phyloP scores from a whole-genome alignment of 2,888 invertebrate species.

The Aphodius sticticus region DNA sequence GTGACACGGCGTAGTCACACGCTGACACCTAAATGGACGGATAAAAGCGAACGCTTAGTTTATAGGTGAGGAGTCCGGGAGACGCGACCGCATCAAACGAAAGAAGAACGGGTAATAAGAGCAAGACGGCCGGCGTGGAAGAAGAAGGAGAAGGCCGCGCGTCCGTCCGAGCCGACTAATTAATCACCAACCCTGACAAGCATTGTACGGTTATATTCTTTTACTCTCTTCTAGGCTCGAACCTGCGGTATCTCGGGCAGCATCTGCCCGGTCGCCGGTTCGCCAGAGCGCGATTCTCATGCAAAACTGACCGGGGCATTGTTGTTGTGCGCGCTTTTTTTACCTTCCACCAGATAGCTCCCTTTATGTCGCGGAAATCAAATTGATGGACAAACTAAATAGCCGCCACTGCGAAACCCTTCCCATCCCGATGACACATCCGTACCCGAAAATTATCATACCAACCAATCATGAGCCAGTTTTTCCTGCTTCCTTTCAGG shows the following conservation, averaged over 20 bases:
- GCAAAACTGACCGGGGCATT: conserved; percentile 48
- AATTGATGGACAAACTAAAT: conserved; percentile 7
- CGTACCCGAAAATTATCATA: no score
- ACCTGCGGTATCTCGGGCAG: conserved; percentile 41
- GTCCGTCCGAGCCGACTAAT: conserved; percentile 44
- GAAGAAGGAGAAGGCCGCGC: conserved; percentile 34
- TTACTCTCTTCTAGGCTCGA: conserved; percentile 7
- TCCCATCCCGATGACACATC: not conserved
- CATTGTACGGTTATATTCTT: conserved; percentile 44
- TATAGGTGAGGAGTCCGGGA: conserved; percentile 21
- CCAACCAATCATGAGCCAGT: not conserved
- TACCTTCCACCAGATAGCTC: conserved; percentile 16
- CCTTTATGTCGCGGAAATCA: not conserved
- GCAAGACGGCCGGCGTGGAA: conserved; percentile 43
- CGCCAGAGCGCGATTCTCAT: conserved; percentile 45
- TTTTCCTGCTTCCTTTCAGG: not conserved
- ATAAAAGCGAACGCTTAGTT: conserved; percentile 34
- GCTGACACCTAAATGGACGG: conserved; percentile 40
- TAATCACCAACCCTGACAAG: conserved; percentile 49
- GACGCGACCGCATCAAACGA: conserved; percentile 26
- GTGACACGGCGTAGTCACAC: conserved; percentile 37
- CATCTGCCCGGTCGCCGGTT: conserved; percentile 43
- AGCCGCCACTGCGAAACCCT: not conserved
- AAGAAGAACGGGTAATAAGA: conserved; percentile 35
- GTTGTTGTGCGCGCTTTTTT: conserved; percentile 21